These are phyloP conservation scores for Eremophila alpestris DNA, from an alignment of 2,797 vertebrate genomes.

Conservation along the genomic window DNA sequence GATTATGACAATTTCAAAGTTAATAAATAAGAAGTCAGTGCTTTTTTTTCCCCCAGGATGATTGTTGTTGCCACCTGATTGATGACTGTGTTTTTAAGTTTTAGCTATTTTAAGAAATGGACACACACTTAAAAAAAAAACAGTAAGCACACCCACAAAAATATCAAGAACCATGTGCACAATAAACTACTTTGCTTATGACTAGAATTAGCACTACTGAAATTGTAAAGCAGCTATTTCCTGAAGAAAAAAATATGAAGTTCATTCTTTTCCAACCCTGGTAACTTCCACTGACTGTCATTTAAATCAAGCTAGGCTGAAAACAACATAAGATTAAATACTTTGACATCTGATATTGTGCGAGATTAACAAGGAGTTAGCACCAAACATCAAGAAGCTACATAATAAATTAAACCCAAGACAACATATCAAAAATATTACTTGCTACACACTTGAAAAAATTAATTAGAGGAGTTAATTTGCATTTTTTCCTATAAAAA, in stretches of 20 bases:
- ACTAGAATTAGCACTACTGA: neutral
- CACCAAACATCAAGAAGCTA: neutral
- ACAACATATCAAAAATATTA: neutral
- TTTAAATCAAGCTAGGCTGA: neutral
- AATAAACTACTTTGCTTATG: neutral
- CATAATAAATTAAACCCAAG: neutral
- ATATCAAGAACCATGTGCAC: neutral
- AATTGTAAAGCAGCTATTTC: neutral
- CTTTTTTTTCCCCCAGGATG: neutral
- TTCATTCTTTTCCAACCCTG: neutral
- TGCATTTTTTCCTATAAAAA: neutral
- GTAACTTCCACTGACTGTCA: neutral
- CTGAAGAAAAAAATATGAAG: neutral
- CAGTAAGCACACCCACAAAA: neutral
- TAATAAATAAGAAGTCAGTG: neutral
- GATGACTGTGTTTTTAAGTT: neutral
- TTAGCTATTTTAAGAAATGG: neutral
- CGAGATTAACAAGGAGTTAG: neutral
- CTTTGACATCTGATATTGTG: neutral
- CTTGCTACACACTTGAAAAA: neutral
- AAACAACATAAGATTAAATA: neutral
- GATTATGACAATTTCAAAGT: neutral
- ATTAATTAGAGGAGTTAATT: neutral
- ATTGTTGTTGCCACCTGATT: neutral
- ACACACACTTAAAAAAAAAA: neutral